These are phyloP conservation scores for Odontomyia ornata DNA, from an alignment of 2,888 invertebrate genomes.

Conservation along the genomic window DNA sequence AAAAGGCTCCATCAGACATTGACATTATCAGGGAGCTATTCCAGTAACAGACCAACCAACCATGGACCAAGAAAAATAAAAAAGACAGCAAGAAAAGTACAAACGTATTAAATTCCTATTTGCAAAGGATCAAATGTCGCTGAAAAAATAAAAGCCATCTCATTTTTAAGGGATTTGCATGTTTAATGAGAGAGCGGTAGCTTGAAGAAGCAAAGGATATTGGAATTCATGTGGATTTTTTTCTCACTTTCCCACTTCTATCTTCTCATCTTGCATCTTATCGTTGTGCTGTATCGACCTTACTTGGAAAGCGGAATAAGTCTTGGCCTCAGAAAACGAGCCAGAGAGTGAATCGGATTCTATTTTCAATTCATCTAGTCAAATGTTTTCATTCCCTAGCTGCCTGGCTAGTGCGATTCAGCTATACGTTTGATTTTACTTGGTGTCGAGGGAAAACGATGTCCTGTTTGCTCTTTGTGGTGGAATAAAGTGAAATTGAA, in stretches of 20 bases:
- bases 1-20: slow-evolving; percentile 24
- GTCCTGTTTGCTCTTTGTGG: slow-evolving; percentile 44
- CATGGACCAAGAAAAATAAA: slow-evolving; percentile 8
- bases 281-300: neutral
- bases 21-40: neutral
- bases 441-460: neutral
- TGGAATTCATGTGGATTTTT: slow-evolving; percentile 43
- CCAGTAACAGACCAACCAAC: neutral
- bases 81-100: slow-evolving; percentile 44
- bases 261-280: neutral
- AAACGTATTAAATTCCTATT: slow-evolving; percentile 51
- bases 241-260: neutral
- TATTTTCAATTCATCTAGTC: slow-evolving; percentile 32
- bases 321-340: neutral
- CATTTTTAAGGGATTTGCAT: slow-evolving; percentile 51
- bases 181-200: slow-evolving; percentile 45
- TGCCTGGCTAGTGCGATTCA: neutral
- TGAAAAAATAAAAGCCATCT: slow-evolving; percentile 49
- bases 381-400: slow-evolving; percentile 1
- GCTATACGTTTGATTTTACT: neutral
- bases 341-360: slow-evolving; percentile 20
- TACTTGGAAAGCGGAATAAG: neutral
- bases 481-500: slow-evolving; percentile 48
- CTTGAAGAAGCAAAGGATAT: slow-evolving; percentile 44
- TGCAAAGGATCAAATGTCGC: slow-evolving; percentile 49